A percentile compares a stretch with the other conserved stretches of the same genome.
These are phyloP conservation scores for Anhinga anhinga DNA, from an alignment of 2,113 vertebrate genomes.

Conservation along the genomic window DNA sequence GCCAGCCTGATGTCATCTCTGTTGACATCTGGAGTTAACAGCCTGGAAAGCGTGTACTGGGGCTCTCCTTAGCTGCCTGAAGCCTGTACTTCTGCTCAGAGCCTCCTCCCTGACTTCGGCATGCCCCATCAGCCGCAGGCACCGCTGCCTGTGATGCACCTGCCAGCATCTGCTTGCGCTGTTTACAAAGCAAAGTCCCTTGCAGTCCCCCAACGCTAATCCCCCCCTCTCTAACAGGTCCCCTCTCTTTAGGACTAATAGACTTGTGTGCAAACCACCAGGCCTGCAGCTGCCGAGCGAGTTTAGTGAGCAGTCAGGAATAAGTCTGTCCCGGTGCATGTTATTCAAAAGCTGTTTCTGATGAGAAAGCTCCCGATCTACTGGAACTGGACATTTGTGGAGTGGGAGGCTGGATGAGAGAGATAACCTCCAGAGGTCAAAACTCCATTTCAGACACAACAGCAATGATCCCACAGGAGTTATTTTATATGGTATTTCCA, in stretches of 20 bases:
- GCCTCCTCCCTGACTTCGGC: not conserved
- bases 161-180: not conserved
- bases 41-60: not conserved
- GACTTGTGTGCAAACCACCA: not conserved
- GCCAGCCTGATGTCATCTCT: conserved; percentile 17
- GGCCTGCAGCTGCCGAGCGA: not conserved
- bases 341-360: not conserved
- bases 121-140: fast-evolving
- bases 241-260: not conserved
- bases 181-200: not conserved
- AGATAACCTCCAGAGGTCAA: not conserved
- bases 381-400: not conserved
- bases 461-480: not conserved
- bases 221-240: not conserved
- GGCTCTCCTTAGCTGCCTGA: not conserved
- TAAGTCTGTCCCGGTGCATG: fast-evolving
- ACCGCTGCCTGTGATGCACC: not conserved
- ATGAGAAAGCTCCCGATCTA: not conserved
- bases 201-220: not conserved
- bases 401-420: not conserved
- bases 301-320: fast-evolving
- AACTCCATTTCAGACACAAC: not conserved
- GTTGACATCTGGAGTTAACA: conserved; percentile 3
- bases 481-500: not conserved
- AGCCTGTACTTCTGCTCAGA: not conserved